Percentiles rank a stretch among this genome's conserved stretches.
phyloP scores from a whole-genome alignment of 2,113 vertebrate species.

The Climacteris rufus region DNA sequence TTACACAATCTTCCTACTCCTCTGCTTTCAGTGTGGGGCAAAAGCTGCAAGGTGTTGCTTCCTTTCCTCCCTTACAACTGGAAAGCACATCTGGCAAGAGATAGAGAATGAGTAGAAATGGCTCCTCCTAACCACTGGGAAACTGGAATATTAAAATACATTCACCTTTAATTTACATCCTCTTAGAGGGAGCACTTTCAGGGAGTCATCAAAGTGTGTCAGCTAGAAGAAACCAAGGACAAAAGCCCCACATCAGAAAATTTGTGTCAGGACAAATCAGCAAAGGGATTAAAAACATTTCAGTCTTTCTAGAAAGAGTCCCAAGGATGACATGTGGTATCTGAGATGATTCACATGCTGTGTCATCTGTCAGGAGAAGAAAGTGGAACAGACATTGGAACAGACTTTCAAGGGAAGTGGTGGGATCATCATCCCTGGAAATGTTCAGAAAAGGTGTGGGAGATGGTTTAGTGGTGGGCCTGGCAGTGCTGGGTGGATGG shows the following conservation, averaged over 20 bases:
- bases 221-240: neutral
- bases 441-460: neutral
- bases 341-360: neutral
- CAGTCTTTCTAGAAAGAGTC: neutral
- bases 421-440: neutral
- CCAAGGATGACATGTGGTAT: accelerated
- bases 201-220: neutral
- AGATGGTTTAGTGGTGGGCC: neutral
- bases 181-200: neutral
- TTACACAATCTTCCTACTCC: neutral
- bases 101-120: neutral
- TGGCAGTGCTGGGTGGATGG: neutral
- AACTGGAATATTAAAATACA: neutral
- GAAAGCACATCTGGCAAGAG: neutral
- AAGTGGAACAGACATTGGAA: neutral
- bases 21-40: accelerated
- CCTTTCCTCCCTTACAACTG: neutral
- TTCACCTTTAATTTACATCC: neutral
- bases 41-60: neutral
- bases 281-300: neutral
- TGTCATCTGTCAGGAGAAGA: neutral
- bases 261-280: neutral
- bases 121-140: neutral
- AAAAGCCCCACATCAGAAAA: neutral
- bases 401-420: neutral